These are phyloP conservation scores for Candoia aspera DNA, from an alignment of 2,113 vertebrate genomes.

Conservation along the genomic window DNA sequence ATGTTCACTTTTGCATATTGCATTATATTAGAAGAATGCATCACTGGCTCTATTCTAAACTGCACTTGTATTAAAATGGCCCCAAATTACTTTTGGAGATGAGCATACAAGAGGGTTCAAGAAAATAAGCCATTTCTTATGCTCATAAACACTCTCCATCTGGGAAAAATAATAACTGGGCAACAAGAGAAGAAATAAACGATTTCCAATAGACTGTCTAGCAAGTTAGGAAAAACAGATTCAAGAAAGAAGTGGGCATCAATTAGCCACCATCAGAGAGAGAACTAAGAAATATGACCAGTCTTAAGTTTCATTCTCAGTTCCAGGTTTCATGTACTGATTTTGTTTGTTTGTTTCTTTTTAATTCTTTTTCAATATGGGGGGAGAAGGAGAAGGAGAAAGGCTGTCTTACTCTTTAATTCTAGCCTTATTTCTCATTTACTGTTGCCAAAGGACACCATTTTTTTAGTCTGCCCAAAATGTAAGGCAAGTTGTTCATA, in stretches of 20 bases:
- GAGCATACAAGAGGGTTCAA: not conserved
- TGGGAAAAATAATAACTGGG: not conserved
- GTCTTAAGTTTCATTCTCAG: constrained; percentile 24
- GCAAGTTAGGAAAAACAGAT: constrained; percentile 8
- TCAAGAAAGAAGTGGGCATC: constrained; percentile 15
- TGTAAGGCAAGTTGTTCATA: constrained; percentile 38
- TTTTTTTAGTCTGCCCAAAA: constrained; percentile 59
- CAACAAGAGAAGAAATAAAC: not conserved
- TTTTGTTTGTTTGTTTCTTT: not conserved
- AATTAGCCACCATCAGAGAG: constrained; percentile 34
- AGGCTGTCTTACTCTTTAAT: constrained; percentile 51
- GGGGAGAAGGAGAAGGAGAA: constrained; percentile 31
- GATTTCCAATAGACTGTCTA: not conserved
- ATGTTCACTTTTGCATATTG: not conserved
- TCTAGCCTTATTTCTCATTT: constrained; percentile 58
- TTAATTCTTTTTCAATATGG: constrained; percentile 38
- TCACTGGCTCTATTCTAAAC: not conserved
- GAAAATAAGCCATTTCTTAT: not conserved
- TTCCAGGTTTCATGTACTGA: constrained; percentile 42
- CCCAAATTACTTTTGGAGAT: not conserved
- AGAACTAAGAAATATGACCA: constrained; percentile 14
- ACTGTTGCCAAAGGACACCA: constrained; percentile 57
- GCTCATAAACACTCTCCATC: not conserved
- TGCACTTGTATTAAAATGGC: not conserved
- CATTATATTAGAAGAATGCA: not conserved